A percentile compares a stretch with the other conserved stretches of the same genome.
phyloP scores from a whole-genome alignment of 2,797 vertebrate species.

The Pantherophis vulpinus region DNA sequence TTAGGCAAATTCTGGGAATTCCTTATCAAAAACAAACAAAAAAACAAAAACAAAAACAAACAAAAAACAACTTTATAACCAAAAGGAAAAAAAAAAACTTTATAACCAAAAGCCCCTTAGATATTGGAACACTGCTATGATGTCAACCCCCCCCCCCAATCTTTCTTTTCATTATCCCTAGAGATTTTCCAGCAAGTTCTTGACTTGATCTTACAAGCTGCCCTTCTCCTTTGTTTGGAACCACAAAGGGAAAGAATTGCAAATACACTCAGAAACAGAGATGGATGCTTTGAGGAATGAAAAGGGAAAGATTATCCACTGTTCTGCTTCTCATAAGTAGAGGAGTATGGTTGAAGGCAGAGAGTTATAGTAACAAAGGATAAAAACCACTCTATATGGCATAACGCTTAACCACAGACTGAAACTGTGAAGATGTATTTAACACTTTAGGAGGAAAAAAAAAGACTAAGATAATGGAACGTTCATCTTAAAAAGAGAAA shows the following conservation, averaged over 20 bases:
- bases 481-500: background rate
- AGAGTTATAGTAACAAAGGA: slow-evolving; percentile 32
- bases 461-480: background rate
- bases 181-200: background rate
- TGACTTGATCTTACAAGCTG: background rate
- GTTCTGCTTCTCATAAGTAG: fast-evolving
- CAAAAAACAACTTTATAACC: no score
- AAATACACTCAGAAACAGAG: background rate
- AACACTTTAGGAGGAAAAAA: background rate
- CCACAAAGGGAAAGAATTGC: background rate
- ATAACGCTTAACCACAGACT: slow-evolving; percentile 10
- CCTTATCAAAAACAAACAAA: background rate
- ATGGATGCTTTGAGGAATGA: slow-evolving; percentile 4
- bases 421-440: slow-evolving; percentile 37
- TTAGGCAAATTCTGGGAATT: background rate
- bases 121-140: no score
- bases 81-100: no score
- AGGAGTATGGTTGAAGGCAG: slow-evolving; percentile 14
- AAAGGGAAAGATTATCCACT: slow-evolving; percentile 7
- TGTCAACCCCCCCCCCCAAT: no score
- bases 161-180: background rate
- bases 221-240: background rate
- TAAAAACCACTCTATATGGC: slow-evolving; percentile 35
- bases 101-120: no score
- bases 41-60: no score